Conservation (phyloP, 2,113 vertebrate species). For the Brachypodius melanocephalos region DNA sequence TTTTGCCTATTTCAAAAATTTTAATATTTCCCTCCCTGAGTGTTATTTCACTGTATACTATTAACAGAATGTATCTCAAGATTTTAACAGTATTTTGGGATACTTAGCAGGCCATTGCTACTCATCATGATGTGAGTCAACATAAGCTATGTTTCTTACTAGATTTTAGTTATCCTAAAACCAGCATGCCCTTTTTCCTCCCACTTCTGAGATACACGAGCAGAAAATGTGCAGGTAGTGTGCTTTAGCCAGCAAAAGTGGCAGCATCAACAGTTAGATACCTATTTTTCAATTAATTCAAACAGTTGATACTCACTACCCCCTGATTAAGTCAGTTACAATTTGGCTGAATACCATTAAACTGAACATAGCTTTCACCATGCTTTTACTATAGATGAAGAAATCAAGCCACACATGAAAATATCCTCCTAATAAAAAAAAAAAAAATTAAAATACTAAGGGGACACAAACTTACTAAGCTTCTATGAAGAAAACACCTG, state of each 20-base stretch:
- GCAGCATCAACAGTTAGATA: background rate
- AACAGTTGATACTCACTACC: slow-evolving; percentile 4
- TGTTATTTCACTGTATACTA: background rate
- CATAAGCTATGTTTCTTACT: background rate
- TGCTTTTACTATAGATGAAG: background rate
- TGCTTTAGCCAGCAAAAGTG: background rate
- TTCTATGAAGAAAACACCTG: background rate
- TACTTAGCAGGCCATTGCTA: background rate
- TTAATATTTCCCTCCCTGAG: background rate
- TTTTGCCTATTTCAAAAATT: background rate
- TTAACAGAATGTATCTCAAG: background rate
- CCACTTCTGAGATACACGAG: background rate
- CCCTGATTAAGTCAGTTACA: slow-evolving; percentile 5
- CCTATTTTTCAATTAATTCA: slow-evolving; percentile 37
- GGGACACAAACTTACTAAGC: background rate
- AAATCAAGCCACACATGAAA: background rate
- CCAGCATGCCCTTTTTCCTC: background rate
- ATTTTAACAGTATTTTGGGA: background rate
- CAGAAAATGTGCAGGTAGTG: background rate
- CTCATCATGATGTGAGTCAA: background rate
- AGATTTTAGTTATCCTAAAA: slow-evolving; percentile 7
- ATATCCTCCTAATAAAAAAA: background rate
- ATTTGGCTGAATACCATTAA: slow-evolving; percentile 4
- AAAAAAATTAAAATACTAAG: background rate
- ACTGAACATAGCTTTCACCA: background rate